Percentiles rank a stretch among this genome's conserved stretches.
Evolutionary conservation across 2,888 invertebrate species (phyloP).

Genomic region (Sarcophaga carnaria): DNA sequence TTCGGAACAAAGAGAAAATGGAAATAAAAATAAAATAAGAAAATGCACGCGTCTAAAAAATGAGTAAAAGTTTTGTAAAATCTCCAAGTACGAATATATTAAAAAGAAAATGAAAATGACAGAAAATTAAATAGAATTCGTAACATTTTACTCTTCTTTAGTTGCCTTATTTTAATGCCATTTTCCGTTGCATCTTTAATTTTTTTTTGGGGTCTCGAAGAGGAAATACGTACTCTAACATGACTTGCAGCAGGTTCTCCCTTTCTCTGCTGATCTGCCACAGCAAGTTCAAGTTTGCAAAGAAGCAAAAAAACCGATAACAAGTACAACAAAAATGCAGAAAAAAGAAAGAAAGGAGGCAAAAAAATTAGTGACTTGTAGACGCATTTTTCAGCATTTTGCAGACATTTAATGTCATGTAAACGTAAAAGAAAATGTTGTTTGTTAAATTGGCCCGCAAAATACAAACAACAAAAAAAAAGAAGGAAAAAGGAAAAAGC

Average conservation of each 20-base stretch:
- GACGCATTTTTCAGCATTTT: constrained; percentile 21
- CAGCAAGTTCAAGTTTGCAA: constrained; percentile 58
- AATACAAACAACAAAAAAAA: too few species aligned
- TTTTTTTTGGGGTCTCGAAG: constrained; percentile 21
- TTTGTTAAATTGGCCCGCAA: not conserved
- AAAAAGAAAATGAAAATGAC: not conserved
- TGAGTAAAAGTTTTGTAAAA: constrained; percentile 3
- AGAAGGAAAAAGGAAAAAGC: not conserved
- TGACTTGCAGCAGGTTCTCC: not conserved
- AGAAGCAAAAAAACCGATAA: not conserved
- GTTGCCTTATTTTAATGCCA: not conserved
- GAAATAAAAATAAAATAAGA: not conserved
- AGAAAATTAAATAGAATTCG: constrained; percentile 31
- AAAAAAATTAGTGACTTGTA: constrained; percentile 25
- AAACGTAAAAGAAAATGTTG: constrained; percentile 17
- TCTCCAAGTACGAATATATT: constrained; percentile 8
- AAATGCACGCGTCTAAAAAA: not conserved
- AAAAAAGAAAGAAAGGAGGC: not conserved
- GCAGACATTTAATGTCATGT: constrained; percentile 57
- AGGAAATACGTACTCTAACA: constrained; percentile 9
- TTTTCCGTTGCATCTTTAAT: not conserved
- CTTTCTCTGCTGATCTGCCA: not conserved
- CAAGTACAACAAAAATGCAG: not conserved
- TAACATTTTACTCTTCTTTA: not conserved
- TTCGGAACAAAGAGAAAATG: not conserved